Evolutionary conservation across 2,113 vertebrate species (phyloP).

Genomic region (Laterallus jamaicensis): DNA sequence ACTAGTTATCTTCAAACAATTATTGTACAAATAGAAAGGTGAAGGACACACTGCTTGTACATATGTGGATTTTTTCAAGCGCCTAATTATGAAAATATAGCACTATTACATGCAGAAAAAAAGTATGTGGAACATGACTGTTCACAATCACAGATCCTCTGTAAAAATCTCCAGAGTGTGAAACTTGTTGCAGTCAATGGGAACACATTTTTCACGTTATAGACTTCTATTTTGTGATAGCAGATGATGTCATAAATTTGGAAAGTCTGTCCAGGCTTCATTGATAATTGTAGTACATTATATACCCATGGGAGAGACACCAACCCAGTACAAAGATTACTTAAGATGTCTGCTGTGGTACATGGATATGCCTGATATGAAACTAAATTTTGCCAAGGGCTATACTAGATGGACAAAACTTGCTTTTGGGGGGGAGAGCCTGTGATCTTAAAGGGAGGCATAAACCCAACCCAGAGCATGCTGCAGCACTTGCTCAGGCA

Average conservation of each 20-base stretch:
- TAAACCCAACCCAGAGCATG: not conserved
- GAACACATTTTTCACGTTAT: constrained; percentile 27
- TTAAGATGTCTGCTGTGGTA: not conserved
- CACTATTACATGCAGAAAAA: not conserved
- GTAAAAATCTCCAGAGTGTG: constrained; percentile 17
- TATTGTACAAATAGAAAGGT: not conserved
- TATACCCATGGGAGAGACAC: not conserved
- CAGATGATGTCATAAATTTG: constrained; percentile 21
- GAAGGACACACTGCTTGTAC: not conserved
- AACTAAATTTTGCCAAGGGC: not conserved
- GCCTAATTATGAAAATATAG: not conserved
- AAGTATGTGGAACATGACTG: not conserved
- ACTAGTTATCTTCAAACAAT: not conserved
- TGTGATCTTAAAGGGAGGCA: constrained; percentile 24
- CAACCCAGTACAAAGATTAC: not conserved
- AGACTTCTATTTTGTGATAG: not conserved
- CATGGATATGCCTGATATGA: not conserved
- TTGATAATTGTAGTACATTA: not conserved
- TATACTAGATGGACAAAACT: not conserved
- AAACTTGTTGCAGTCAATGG: not conserved
- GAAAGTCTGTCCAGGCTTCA: not conserved
- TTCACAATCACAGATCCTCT: not conserved
- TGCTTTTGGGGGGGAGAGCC: not conserved
- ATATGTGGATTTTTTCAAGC: not conserved
- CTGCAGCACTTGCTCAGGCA: not conserved